Conservation (phyloP, 2,888 invertebrate species). For the Lobophora halterata region DNA sequence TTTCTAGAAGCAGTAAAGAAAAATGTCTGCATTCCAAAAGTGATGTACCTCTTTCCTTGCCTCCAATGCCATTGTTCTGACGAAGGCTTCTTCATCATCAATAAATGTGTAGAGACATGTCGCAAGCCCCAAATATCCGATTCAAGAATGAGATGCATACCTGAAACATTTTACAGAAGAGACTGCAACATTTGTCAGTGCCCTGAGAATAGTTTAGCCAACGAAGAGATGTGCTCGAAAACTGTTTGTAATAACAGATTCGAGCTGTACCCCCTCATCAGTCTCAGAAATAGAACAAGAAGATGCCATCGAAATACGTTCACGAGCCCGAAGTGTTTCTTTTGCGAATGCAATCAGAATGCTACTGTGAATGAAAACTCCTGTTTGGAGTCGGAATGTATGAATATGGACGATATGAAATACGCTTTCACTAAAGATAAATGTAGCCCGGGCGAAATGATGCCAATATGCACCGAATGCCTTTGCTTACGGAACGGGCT, state of each 20-base stretch:
- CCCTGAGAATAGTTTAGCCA: conserved; percentile 46
- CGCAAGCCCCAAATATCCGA: conserved; percentile 27
- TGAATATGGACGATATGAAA: conserved; percentile 38
- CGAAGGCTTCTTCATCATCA: conserved; percentile 49
- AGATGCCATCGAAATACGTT: conserved; percentile 52
- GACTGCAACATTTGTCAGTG: conserved; percentile 63
- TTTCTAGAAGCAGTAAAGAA: conserved; percentile 37
- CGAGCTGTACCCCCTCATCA: conserved; percentile 29
- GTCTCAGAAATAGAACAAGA: conserved; percentile 34
- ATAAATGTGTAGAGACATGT: conserved; percentile 62
- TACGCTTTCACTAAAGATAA: conserved; percentile 36
- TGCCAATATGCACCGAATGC: conserved; percentile 61
- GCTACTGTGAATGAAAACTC: conserved; percentile 50
- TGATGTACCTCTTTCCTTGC: conserved; percentile 65
- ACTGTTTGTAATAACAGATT: conserved; percentile 35
- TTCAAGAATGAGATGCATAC: conserved; percentile 44
- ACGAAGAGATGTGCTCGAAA: conserved; percentile 48
- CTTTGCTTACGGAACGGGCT: conserved; percentile 53
- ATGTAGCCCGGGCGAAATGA: conserved; percentile 58
- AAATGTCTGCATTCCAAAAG: conserved; percentile 60
- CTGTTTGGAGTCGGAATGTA: conserved; percentile 58
- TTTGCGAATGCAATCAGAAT: conserved; percentile 55
- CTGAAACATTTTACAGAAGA: conserved; percentile 53
- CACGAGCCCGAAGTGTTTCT: conserved; percentile 55
- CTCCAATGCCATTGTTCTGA: conserved; percentile 63